Evolutionary conservation across 2,797 vertebrate species (phyloP).

Genomic region (Pangasius krempfi): DNA sequence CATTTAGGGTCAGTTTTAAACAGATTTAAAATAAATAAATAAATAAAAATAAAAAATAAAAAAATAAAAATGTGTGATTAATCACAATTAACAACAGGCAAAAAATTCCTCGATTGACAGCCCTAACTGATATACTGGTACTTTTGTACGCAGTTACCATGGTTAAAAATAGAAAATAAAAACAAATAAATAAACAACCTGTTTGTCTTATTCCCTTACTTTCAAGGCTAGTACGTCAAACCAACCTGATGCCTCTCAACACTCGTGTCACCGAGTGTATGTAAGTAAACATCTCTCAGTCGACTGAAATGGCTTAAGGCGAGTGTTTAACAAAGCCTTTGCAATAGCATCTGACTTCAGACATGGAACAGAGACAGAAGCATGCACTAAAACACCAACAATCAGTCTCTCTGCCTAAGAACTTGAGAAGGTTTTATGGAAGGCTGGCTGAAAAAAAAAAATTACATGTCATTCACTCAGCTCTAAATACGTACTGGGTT

Average conservation of each 20-base stretch:
- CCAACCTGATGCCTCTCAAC: neutral
- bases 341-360: neutral
- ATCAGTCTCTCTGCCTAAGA: neutral
- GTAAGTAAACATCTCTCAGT: slow-evolving; percentile 8
- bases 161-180: neutral
- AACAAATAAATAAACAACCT: neutral
- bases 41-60: too few species aligned
- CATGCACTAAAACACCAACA: slow-evolving; percentile 3
- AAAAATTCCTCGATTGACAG: neutral
- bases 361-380: neutral
- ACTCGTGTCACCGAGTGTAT: neutral
- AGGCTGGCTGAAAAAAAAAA: neutral
- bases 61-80: too few species aligned
- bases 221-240: neutral
- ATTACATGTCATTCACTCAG: neutral
- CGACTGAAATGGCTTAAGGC: slow-evolving; percentile 8
- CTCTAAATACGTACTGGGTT: slow-evolving; percentile 14
- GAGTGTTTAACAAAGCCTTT: slow-evolving; percentile 12
- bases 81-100: too few species aligned
- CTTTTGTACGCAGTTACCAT: neutral
- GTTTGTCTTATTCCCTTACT: neutral
- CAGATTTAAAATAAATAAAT: too few species aligned
- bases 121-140: too few species aligned
- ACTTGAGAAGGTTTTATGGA: neutral
- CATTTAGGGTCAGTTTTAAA: neutral